phyloP scores from a whole-genome alignment of 2,797 vertebrate species.

The Argya squamiceps region DNA sequence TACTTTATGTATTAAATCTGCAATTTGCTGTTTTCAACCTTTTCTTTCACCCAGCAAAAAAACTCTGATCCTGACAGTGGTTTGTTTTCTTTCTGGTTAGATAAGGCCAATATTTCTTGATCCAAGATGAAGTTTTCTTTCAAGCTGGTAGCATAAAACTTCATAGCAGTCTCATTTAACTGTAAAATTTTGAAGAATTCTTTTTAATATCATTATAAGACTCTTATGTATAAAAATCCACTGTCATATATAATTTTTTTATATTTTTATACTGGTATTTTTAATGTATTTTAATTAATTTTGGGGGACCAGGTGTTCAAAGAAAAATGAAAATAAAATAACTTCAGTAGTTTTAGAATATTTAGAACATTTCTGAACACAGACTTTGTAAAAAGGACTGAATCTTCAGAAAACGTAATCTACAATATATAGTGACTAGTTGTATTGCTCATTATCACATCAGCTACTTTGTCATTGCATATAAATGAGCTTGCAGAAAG shows the following conservation, averaged over 20 bases:
- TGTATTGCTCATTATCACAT: background rate
- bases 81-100: background rate
- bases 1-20: background rate
- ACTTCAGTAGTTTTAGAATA: background rate
- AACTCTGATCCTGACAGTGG: background rate
- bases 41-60: background rate
- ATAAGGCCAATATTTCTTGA: background rate
- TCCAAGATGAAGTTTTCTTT: background rate
- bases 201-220: background rate
- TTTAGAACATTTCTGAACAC: background rate
- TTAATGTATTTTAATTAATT: background rate
- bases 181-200: background rate
- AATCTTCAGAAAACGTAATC: background rate
- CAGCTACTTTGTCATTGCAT: background rate
- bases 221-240: background rate
- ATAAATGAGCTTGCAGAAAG: background rate
- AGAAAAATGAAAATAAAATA: background rate
- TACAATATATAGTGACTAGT: background rate
- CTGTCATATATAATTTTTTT: rapidly evolving
- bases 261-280: background rate
- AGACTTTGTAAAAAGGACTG: background rate
- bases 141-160: background rate
- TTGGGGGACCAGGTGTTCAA: background rate
- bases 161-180: background rate
- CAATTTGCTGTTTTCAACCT: background rate